Evolutionary conservation across 2,113 vertebrate genomes (phyloP), one percentile per base, ranked within the genome.

Genomic region (Urocolius indicus): DNA sequence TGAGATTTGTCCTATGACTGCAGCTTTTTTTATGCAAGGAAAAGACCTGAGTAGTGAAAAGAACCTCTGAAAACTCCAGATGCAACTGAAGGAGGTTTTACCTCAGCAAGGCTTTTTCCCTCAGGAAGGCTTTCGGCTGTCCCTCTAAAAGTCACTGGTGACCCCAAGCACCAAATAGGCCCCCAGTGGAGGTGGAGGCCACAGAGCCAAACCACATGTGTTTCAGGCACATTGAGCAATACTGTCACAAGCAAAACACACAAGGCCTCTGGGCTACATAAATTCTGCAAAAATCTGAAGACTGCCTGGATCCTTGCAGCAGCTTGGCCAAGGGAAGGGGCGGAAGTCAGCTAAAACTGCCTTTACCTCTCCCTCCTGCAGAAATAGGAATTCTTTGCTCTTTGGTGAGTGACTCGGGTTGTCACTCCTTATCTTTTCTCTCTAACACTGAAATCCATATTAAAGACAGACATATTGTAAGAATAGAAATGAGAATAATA

Each of bases 1-100:
- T 91, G 75, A 93, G 23, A 93, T 69, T 87, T 82, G 63, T 85
- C 59, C 46, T 63, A 38, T 83, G 55, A 58, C 43, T 94, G 81
- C 38, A 85, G 11, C 4, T 87, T 20, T 85, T 85, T 95, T 82
- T 24, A 55, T 63, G 10, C 13, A 43, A 30, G 8, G 48, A 66
- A 89, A 83, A 83, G 54, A 43, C 26, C 57, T 2, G 1, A 45
- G 10, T 14, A 48, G 19, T 55, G 32, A 89, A 79, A 87, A 90
- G 24, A 69, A 16, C 14, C 46, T 90, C 75, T 87, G 75, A 81
- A 94, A 91, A 45, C 63, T 76, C 62, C 87, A 90, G 59, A 51
- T 66, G 58, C 26, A 65, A 10, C 27, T 73, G 46, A 69, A 66
- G 54, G 71, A 87, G 51, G 58, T 79, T 84, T 95, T 89, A 80